phyloP scores from a whole-genome alignment of 2,888 invertebrate genomes.

The Trachelus stipa region DNA sequence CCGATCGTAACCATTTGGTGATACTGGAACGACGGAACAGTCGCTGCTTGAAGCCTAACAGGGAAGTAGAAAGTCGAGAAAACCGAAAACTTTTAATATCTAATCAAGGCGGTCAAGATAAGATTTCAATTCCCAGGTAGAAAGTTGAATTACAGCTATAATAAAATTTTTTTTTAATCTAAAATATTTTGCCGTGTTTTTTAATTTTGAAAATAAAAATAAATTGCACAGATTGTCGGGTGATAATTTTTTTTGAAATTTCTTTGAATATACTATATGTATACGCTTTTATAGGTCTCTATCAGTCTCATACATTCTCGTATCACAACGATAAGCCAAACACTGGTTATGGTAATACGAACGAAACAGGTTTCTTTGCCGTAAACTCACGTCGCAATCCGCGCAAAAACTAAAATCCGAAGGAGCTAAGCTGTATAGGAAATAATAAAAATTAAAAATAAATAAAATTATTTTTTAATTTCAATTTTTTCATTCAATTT shows the following conservation, averaged over 20 bases:
- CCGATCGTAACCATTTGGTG: not conserved
- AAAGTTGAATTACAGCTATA: not conserved
- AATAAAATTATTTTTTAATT: not conserved
- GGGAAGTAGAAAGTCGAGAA: not conserved
- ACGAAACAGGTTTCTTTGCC: not conserved
- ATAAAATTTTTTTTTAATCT: no score
- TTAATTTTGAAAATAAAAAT: not conserved
- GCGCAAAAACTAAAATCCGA: not conserved
- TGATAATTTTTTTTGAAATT: not conserved
- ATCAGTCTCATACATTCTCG: not conserved
- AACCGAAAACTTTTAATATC: not conserved
- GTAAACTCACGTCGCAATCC: not conserved
- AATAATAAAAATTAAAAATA: not conserved
- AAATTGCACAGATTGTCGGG: not conserved
- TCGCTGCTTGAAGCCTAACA: not conserved
- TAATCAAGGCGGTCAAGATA: not conserved
- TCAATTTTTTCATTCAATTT: not conserved
- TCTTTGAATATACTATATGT: not conserved
- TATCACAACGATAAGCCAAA: not conserved
- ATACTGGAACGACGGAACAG: not conserved
- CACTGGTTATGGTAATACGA: conserved; percentile 4
- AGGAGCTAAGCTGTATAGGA: not conserved
- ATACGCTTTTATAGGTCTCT: not conserved
- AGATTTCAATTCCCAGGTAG: not conserved
- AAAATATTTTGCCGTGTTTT: not conserved